Percentiles rank a stretch among this genome's conserved stretches.
Evolutionary conservation across 2,797 vertebrate genomes (phyloP).

Genomic region (Notamacropus eugenii): DNA sequence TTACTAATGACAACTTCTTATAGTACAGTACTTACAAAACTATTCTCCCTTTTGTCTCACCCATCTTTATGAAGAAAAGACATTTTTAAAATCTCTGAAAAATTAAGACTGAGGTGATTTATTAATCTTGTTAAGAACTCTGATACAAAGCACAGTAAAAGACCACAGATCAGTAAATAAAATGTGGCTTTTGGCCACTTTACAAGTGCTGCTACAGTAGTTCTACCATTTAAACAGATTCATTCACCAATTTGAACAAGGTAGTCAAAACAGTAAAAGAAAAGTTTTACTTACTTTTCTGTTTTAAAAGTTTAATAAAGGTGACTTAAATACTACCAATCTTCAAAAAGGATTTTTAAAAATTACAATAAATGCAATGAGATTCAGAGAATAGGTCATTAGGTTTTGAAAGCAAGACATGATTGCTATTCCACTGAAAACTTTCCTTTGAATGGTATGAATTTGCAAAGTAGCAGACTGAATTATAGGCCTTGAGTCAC

Average conservation of each 20-base stretch:
- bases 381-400: constrained; percentile 77
- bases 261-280: constrained; percentile 77
- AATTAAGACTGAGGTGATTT: constrained; percentile 99
- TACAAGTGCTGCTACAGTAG: constrained; percentile 88
- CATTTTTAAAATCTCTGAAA: constrained; percentile 85
- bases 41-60: constrained; percentile 14
- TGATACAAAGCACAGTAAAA: constrained; percentile 98
- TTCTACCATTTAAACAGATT: constrained; percentile 83
- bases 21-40: neutral
- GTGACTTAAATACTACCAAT: constrained; percentile 85
- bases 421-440: constrained; percentile 77
- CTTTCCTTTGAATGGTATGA: constrained; percentile 60
- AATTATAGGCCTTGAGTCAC: constrained; percentile 83
- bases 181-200: constrained; percentile 87
- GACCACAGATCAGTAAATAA: constrained; percentile 94
- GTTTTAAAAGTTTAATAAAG: constrained; percentile 86
- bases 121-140: constrained; percentile 99
- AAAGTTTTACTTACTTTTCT: constrained; percentile 80
- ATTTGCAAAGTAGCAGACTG: constrained; percentile 81
- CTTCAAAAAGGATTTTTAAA: constrained; percentile 70
- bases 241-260: constrained; percentile 72
- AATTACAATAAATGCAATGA: constrained; percentile 77
- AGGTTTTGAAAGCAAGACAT: constrained; percentile 80
- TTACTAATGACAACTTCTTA: constrained; percentile 6
- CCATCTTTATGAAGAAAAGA: constrained; percentile 77